Evolutionary conservation across 2,113 vertebrate genomes (phyloP), one percentile per base, ranked within the genome.

Genomic region (Seriola dumerili): DNA sequence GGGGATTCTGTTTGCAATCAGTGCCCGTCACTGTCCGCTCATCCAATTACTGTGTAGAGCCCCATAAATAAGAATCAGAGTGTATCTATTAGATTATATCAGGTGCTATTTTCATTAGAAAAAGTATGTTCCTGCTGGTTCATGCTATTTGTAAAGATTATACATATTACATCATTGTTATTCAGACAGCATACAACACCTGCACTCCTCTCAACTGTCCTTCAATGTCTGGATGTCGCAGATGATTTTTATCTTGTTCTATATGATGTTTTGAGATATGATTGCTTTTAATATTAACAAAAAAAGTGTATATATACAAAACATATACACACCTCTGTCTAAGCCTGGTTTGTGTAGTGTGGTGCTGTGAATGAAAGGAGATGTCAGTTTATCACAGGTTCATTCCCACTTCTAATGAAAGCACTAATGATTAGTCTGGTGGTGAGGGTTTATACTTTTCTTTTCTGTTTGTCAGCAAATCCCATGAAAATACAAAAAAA

Each of bases 61-160:
- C 36, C 32, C 57, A 48, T 40, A 75, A 86, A 85, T 57, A 64
- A 12, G 19, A 52, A 52, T 72, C 63, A 54, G 59, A 76, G 4
- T 68, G 36, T 63, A 36, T 61, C 61, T 71, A 76, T 84, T 69
- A 71, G 63, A 82, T 82, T 68, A 48, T 52, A 75, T 85, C 63
- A 71, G 54, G 40, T 25, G 16, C 8, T 16, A 76, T 71, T 77
- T 78, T 80, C 72, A 84, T 81, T 73, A 72, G 58, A 50, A 25
- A 63, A 46, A 65, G 16, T 32, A 38, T 55, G 64, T 61, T 70
- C 42, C 67, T 55, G 69, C 64, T 16, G 55, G 65, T 50, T 11
- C 48, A 44, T 16, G 48, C 40, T 38, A 64, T 82, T 78, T 9
- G 38, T 77, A 54, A 34, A 57, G 50, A 10, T 62, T 42, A 29